Percentiles rank a stretch among this genome's conserved stretches.
These are phyloP conservation scores for Metridium senile DNA, from an alignment of 92 coral and sea anemone genomes.

Conservation along the genomic window DNA sequence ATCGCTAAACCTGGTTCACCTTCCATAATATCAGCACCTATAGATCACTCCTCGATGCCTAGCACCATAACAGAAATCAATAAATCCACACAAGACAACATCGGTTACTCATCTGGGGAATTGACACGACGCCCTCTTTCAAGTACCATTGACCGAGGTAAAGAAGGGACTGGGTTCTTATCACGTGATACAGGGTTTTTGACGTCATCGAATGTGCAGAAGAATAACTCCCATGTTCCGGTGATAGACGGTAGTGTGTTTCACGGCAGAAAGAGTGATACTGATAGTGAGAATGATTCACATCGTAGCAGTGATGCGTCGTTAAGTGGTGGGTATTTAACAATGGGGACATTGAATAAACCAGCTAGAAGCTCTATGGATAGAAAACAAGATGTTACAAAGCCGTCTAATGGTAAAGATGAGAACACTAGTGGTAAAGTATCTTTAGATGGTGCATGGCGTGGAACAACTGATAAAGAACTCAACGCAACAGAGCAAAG, in stretches of 20 bases:
- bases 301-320: conserved; percentile 56
- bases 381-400: neutral
- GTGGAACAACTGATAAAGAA: conserved; percentile 2
- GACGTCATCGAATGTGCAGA: conserved; percentile 29
- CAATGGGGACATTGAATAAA: conserved; percentile 46
- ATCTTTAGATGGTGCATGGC: conserved; percentile 40
- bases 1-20: conserved; percentile 65
- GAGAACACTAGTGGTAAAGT: neutral
- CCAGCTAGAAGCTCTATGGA: conserved; percentile 13
- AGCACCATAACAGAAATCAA: conserved; percentile 4
- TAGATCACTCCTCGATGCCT: conserved; percentile 41
- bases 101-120: conserved; percentile 15
- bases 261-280: conserved; percentile 24
- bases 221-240: conserved; percentile 10
- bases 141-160: conserved; percentile 54
- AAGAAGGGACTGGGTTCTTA: conserved; percentile 42
- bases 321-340: conserved; percentile 45
- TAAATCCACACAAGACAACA: conserved; percentile 14
- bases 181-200: conserved; percentile 46
- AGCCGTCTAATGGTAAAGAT: neutral
- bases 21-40: conserved; percentile 66
- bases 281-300: conserved; percentile 42
- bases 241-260: conserved; percentile 16
- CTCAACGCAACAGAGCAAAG: conserved; percentile 11
- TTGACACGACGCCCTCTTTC: conserved; percentile 56